These are phyloP conservation scores for Phycodurus eques DNA, from an alignment of 2,113 vertebrate species.

Conservation along the genomic window DNA sequence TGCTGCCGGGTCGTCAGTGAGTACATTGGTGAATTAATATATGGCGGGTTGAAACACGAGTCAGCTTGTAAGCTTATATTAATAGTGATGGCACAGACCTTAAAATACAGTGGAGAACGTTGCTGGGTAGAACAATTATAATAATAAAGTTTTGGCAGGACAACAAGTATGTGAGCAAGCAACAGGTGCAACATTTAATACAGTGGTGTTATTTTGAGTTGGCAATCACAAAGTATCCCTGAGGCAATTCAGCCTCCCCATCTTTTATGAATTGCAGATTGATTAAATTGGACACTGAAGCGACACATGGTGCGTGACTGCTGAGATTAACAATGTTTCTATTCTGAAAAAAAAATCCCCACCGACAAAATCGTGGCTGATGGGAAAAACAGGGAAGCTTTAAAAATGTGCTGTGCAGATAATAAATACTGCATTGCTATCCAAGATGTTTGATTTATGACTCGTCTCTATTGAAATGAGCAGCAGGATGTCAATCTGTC, in stretches of 20 bases:
- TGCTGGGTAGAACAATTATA: slow-evolving; percentile 30
- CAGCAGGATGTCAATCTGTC: not conserved
- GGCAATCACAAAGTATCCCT: slow-evolving; percentile 32
- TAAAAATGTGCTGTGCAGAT: slow-evolving; percentile 7
- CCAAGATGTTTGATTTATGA: slow-evolving; percentile 1
- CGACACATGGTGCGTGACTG: slow-evolving; percentile 1
- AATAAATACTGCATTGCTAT: not conserved
- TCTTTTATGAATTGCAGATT: slow-evolving; percentile 18
- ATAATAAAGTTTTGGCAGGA: slow-evolving; percentile 11
- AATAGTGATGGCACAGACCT: slow-evolving; percentile 35
- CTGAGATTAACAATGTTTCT: slow-evolving; percentile 13
- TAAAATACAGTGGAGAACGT: slow-evolving; percentile 13
- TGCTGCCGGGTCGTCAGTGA: slow-evolving; percentile 28
- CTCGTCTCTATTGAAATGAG: slow-evolving; percentile 3
- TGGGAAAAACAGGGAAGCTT: not conserved
- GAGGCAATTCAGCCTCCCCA: slow-evolving; percentile 11
- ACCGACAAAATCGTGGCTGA: not conserved
- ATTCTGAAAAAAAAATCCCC: not conserved
- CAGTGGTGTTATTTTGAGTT: slow-evolving; percentile 41
- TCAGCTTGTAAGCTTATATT: slow-evolving; percentile 35
- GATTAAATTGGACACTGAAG: slow-evolving; percentile 31
- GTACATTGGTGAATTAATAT: slow-evolving; percentile 22
- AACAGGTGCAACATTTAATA: slow-evolving; percentile 55
- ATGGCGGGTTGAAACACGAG: slow-evolving; percentile 38
- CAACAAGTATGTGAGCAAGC: slow-evolving; percentile 25